Conservation (phyloP, 1,140 invertebrate species). For the Platyura marginata region DNA sequence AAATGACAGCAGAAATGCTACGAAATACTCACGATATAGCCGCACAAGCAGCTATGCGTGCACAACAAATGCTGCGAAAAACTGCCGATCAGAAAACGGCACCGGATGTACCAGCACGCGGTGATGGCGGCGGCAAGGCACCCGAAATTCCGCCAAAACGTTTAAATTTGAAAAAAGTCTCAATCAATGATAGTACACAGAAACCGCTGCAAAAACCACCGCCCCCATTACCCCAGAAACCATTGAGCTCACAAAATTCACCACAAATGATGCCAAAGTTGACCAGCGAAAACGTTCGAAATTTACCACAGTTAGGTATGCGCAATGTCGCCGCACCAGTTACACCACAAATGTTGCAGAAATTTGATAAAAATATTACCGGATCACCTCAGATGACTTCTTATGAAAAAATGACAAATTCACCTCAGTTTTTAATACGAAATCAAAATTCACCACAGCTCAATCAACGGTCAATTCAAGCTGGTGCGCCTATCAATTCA, state of each 20-base stretch:
- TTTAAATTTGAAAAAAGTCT: conserved; percentile 17
- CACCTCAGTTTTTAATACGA: not conserved
- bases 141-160: conserved; percentile 24
- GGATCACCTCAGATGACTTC: not conserved
- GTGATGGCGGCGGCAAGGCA: conserved; percentile 9
- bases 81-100: not conserved
- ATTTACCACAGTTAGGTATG: conserved; percentile 8
- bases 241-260: conserved; percentile 20
- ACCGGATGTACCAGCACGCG: conserved; percentile 21
- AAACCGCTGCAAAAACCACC: conserved; percentile 6
- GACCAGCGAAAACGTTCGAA: conserved; percentile 12
- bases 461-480: conserved; percentile 6
- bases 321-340: not conserved
- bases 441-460: conserved; percentile 4
- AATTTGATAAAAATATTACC: conserved; percentile 1
- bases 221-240: conserved; percentile 17
- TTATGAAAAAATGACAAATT: not conserved
- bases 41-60: conserved; percentile 19
- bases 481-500: conserved; percentile 1
- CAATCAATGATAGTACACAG: conserved; percentile 10
- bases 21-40: conserved; percentile 19
- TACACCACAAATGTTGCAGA: conserved; percentile 2
- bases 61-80: conserved; percentile 16
- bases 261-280: conserved; percentile 15
- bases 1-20: conserved; percentile 20